Conservation (phyloP, 1,140 invertebrate species). For the Eumaeus atala region DNA sequence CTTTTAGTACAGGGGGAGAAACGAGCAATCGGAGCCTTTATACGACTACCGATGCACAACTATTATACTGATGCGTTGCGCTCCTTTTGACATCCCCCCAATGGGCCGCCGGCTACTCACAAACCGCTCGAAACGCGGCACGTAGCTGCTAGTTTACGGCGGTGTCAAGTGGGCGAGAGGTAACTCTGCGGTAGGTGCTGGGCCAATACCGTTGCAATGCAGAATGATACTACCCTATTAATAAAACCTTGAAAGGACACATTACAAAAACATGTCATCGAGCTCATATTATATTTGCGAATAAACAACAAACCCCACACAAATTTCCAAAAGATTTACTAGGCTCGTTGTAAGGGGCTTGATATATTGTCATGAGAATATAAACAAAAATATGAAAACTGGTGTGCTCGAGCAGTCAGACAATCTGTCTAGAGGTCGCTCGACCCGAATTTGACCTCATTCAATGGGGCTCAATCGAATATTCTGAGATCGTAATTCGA, state of each 20-base stretch:
- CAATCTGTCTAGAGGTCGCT: constrained; percentile 11
- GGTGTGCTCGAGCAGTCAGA: constrained; percentile 10
- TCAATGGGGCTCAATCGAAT: constrained; percentile 17
- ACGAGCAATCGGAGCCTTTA: too few species aligned
- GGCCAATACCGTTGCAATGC: too few species aligned
- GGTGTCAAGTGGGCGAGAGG: too few species aligned
- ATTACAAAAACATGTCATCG: background rate
- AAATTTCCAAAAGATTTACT: background rate
- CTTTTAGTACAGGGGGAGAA: too few species aligned
- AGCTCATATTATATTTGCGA: background rate
- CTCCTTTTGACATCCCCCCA: too few species aligned
- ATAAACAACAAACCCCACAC: background rate
- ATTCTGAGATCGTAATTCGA: constrained; percentile 15
- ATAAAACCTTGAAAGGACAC: background rate
- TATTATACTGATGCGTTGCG: too few species aligned
- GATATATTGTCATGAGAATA: background rate
- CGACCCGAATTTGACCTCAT: constrained; percentile 10
- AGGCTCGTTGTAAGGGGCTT: too few species aligned
- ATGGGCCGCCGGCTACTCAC: too few species aligned
- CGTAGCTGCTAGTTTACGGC: too few species aligned
- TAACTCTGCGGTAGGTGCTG: too few species aligned
- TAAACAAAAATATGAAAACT: constrained; percentile 2
- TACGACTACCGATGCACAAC: too few species aligned
- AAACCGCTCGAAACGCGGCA: too few species aligned
- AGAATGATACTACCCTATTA: background rate